phyloP scores from a whole-genome alignment of 2,797 vertebrate genomes.

The Acanthurus tractus region DNA sequence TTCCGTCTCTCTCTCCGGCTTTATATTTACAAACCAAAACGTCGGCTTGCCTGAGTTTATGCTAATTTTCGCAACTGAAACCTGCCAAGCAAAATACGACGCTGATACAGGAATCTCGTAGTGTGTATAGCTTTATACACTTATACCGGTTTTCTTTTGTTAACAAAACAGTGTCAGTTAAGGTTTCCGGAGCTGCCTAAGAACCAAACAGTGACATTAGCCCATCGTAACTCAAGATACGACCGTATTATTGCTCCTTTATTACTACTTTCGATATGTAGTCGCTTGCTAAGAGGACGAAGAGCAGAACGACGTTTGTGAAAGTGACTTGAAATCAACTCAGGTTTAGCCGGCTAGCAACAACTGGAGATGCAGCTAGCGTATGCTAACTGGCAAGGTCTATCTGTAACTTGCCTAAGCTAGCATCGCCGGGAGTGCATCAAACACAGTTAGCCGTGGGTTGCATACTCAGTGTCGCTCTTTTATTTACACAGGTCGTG shows the following conservation, averaged over 20 bases:
- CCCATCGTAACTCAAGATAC: constrained; percentile 26
- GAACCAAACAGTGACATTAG: constrained; percentile 41
- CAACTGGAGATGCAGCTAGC: constrained; percentile 74
- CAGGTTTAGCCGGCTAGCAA: constrained; percentile 76
- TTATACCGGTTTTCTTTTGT: constrained; percentile 57
- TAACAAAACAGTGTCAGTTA: constrained; percentile 48
- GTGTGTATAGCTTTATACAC: background rate
- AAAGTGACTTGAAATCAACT: constrained; percentile 61
- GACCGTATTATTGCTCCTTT: constrained; percentile 38
- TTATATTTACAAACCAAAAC: background rate
- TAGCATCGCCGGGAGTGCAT: constrained; percentile 74
- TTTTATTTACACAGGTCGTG: constrained; percentile 34
- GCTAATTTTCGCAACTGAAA: background rate
- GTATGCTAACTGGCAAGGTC: constrained; percentile 77
- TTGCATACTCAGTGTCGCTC: constrained; percentile 32
- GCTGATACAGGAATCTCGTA: constrained; percentile 1
- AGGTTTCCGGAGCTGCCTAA: constrained; percentile 53
- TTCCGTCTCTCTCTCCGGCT: background rate
- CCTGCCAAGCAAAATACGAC: background rate
- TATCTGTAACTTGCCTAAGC: constrained; percentile 71
- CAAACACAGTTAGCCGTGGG: constrained; percentile 62
- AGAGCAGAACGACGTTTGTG: constrained; percentile 7
- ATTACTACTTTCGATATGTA: background rate
- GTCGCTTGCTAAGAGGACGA: background rate
- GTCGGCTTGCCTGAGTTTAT: background rate